Base-by-base conservation (phyloP, 2,888 invertebrate genomes). In the Choreutis nemorana region DNA sequence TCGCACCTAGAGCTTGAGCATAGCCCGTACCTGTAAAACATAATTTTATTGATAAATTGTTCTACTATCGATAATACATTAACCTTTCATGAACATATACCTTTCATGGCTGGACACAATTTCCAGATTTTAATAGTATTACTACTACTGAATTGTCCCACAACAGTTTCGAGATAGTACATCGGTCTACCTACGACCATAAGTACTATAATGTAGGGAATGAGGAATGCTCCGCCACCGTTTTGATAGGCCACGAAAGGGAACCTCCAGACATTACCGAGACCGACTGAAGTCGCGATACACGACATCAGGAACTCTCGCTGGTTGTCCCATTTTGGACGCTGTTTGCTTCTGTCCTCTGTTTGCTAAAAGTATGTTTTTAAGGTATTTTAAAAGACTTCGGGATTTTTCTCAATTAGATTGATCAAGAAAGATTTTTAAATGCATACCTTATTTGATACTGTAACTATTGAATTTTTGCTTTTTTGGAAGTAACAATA, bases 81-180 rank as follows among this genome's bases (percentile, higher is more conserved):
- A n/a, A n/a, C n/a, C n/a, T n/a, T n/a, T n/a, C n/a, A n/a, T n/a
- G n/a, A n/a, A n/a, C n/a, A n/a, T 16, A 12, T 41, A 90, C 91
- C 92, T 84, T 87, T 88, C 64, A 93, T 85, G 0, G 87, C 83
- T 2, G 94, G 93, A 20, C 81, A 73, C 7, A 83, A 44, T 2
- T 78, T 67, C 84, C 84, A 84, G 25, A 91, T 83, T 58, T 87
- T 89, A 1, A 91, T 87, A 23, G 89, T 87, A 31, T 93, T 91
- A 47, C 85, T 83, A 41, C 87, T 88, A 30, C 87, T 86, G 54
- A 93, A 94, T 61, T 94, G 94, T 3, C 94, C 94, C 4, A 94
- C 66, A 1, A 87, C 81, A 60, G 90, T 87, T 70, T 94, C 94
- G 53, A 94, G 66, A 48, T 89, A 91, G 55, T 92, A 93, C 72